Base-by-base conservation (phyloP, 2,888 invertebrate species). In the Acleris laterana region DNA sequence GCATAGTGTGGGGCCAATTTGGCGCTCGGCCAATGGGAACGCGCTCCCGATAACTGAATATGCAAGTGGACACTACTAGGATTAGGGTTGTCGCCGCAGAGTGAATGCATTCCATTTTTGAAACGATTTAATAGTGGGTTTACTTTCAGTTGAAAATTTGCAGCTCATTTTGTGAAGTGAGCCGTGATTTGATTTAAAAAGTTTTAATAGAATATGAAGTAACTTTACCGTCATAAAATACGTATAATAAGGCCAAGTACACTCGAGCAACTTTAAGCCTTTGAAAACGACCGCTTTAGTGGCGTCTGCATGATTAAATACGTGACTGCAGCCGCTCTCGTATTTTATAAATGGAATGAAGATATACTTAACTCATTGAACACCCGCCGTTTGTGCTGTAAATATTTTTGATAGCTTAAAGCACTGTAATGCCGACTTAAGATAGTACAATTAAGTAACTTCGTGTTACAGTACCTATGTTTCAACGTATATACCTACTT, bases 41-140 rank as follows among this genome's bases (percentile, higher is more conserved):
- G 79, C 76, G 79, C 76, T 78, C 79, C 78, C 84, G 84, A 88
- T 88, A 89, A 85, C 88, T 86, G 86, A 88, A 89, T 88, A 85
- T 85, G 82, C 83, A 80, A 82, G 80, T 81, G 82, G 83, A 81
- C 82, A 81, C 74, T 74, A 75, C 77, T 76, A 72, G 77, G 72
- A 75, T 79, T 78, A 81, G 77, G 76, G 75, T 64, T 80, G 80
- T 77, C 75, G 71, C 69, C 70, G 58, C 62, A 66, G 63, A 61
- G 60, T 63, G 46, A 63, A 49, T 42, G 46, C 49, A 60, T 44
- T 13, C 65, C 60, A 60, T 62, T 66, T 66, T 66, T 66, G 57
- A 62, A 48, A 46, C 52, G 51, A 46, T 66, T 66, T 32, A 65
- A 44, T 20, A n/a, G 44, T 13, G 13, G n/a, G 2, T 42, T 44